Conservation (phyloP, 2,113 vertebrate species). For the Nothobranchius furzeri region DNA sequence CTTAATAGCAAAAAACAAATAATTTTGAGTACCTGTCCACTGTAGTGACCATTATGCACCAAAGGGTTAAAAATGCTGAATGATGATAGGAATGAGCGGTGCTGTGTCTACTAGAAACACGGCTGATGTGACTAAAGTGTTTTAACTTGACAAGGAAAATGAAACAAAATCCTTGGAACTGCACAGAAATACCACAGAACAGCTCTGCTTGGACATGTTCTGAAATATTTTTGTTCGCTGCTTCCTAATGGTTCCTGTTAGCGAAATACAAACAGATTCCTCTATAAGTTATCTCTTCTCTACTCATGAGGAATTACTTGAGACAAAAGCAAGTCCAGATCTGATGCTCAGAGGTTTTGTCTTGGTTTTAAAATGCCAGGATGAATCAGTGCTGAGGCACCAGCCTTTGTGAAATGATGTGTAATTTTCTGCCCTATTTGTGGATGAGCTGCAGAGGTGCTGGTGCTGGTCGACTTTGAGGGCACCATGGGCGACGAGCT, state of each 20-base stretch:
- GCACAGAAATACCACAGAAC: not conserved
- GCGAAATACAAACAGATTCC: too few relatives aligned
- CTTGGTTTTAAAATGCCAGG: slow-evolving; percentile 46
- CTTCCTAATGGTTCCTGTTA: too few relatives aligned
- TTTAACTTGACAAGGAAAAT: not conserved
- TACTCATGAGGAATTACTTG: too few relatives aligned
- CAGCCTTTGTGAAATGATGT: slow-evolving; percentile 37
- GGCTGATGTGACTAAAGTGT: not conserved
- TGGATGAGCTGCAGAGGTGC: slow-evolving; percentile 73
- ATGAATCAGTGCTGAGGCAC: slow-evolving; percentile 26
- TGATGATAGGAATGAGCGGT: too few relatives aligned
- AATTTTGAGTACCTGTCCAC: too few relatives aligned
- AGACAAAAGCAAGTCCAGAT: too few relatives aligned
- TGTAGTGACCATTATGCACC: too few relatives aligned
- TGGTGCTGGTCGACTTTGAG: slow-evolving; percentile 82
- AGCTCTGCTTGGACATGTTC: not conserved
- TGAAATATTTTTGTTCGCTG: too few relatives aligned
- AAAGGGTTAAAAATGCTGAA: too few relatives aligned
- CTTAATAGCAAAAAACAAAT: too few relatives aligned
- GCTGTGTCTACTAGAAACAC: not conserved
- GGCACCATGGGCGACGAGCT: slow-evolving; percentile 79
- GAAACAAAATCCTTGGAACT: not conserved
- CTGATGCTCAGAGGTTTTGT: not conserved
- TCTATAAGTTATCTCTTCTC: too few relatives aligned
- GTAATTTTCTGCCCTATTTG: slow-evolving; percentile 64